phyloP scores from a whole-genome alignment of 2,113 vertebrate species.

The Bufo gargarizans region DNA sequence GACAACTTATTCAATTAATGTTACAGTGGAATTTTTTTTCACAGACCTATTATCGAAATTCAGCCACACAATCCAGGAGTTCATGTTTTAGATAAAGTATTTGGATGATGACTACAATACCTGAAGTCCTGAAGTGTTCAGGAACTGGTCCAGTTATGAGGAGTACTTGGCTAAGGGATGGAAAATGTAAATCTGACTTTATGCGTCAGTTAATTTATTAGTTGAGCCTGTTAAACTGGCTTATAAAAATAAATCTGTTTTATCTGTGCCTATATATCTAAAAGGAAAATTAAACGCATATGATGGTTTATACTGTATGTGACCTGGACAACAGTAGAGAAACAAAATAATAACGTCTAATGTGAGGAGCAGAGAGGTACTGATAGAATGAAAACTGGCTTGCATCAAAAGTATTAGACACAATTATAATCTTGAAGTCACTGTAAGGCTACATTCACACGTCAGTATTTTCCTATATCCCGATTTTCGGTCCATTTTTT shows the following conservation, averaged over 20 bases:
- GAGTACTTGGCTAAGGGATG: constrained; percentile 8
- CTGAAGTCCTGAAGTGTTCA: constrained; percentile 27
- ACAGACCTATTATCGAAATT: not conserved
- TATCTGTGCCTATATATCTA: constrained; percentile 22
- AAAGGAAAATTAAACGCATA: constrained; percentile 19
- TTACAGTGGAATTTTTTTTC: not conserved
- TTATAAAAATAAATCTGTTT: constrained; percentile 39
- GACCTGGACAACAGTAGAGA: not conserved
- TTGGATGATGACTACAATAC: constrained; percentile 24
- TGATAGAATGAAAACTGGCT: not conserved
- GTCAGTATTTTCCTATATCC: too few species aligned
- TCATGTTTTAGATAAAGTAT: not conserved
- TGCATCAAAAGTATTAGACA: too few species aligned
- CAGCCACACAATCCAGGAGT: not conserved
- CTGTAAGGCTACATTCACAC: too few species aligned
- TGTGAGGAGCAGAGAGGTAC: not conserved
- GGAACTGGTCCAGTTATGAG: constrained; percentile 19
- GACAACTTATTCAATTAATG: not conserved
- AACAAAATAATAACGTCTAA: not conserved
- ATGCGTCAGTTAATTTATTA: constrained; percentile 27
- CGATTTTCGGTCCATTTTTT: too few species aligned
- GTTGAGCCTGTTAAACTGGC: constrained; percentile 15
- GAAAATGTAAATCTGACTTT: constrained; percentile 35
- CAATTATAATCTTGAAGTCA: too few species aligned
- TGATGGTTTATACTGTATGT: not conserved